Base-by-base conservation (phyloP, 2,113 vertebrate species). In the Euleptes europaea region DNA sequence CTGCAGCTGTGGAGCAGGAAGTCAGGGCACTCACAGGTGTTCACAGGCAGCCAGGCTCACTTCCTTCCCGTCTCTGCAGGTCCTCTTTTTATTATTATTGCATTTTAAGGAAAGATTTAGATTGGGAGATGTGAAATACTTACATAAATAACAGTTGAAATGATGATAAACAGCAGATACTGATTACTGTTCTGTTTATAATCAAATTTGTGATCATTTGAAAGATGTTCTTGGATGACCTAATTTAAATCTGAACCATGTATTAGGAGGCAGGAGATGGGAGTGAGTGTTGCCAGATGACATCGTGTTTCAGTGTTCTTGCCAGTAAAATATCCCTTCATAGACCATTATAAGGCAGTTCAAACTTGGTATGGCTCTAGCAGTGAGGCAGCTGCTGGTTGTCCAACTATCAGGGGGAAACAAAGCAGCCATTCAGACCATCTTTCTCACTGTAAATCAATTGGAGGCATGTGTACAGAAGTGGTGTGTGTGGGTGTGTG, bases 1-100 rank as follows among this genome's bases (percentile, higher is more conserved):
- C 33, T 80, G 77, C 84, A 85, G 84, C 77, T 85, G 84, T 15
- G 38, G 40, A 73, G 69, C 54, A 85, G 77, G 77, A 85, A 85
- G 84, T 54, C n/a, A 72, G 60, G 84, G 67, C 35, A 63, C 31
- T 60, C 83, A 44, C 76, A 78, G 84, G 75, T 85, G 69, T 85
- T 85, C 38, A 31, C 15, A 63, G 17, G 67, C 67, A 80, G 77
- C 84, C 76, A 49, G 38, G 35, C 54, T 65, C 51, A 72, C 77
- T 85, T 80, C 69, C 84, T 73, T 65, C 77, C 84, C 65, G 5
- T 38, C 84, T 72, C 69, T 38, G 31, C 42, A 80, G 51, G 76
- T 8, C 17, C 4, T 57, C 51, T 51, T 40, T 54, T 69, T 42
- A 78, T 21, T 60, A 40, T 49, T 65, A 66, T 35, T 72, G 54